Evolutionary conservation across 2,113 vertebrate genomes (phyloP).

Genomic region (Furnarius figulus): DNA sequence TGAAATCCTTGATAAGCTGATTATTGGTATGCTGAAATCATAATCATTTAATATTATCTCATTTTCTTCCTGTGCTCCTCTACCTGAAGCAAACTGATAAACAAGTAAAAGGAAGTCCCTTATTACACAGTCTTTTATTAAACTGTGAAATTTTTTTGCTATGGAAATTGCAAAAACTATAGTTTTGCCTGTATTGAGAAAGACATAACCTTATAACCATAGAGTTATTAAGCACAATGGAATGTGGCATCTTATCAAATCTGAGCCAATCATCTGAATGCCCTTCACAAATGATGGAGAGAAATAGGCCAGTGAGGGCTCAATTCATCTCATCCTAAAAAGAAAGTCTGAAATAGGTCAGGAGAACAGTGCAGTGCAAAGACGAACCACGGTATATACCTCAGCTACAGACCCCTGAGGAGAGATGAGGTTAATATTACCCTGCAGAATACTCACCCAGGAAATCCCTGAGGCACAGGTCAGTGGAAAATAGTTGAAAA

Average conservation of each 20-base stretch:
- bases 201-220: fast-evolving
- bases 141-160: background rate
- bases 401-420: background rate
- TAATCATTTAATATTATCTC: slow-evolving; percentile 19
- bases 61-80: background rate
- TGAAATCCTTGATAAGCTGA: background rate
- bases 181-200: background rate
- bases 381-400: background rate
- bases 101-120: background rate
- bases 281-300: background rate
- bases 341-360: background rate
- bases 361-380: background rate
- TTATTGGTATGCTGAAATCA: slow-evolving; percentile 2
- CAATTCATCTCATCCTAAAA: background rate
- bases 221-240: background rate
- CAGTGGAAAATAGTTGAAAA: background rate
- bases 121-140: background rate
- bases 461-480: background rate
- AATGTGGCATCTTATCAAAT: background rate
- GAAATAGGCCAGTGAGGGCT: background rate
- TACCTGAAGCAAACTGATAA: slow-evolving; percentile 38
- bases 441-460: background rate
- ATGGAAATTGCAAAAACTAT: background rate
- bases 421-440: background rate
- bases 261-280: background rate